Evolutionary conservation across 2,797 vertebrate species (phyloP), one percentile per base, ranked within the genome.

Genomic region (Syndactyla subalaris): DNA sequence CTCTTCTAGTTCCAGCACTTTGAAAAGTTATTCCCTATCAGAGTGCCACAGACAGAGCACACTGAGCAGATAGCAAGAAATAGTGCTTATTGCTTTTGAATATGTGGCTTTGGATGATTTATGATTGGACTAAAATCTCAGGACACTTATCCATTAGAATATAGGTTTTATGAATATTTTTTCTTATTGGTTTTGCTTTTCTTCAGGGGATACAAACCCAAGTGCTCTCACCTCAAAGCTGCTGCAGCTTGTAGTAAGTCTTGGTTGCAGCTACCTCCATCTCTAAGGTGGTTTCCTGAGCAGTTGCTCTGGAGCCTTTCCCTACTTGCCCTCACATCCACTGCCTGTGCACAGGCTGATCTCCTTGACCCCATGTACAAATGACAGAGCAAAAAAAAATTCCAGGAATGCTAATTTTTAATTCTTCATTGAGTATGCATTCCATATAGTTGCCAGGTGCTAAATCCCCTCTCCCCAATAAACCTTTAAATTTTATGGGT

Each of bases 401-500:
- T 2, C 2, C 41, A 61, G 43, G 66, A 84, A 75, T 76, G 79
- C 4, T 9, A 34, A 61, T 66, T 96, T 91, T 94, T 94, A 90
- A 93, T 94, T 91, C 71, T 92, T 79, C 59, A 23, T 61, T 85
- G 66, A 76, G 38, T 88, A 90, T 76, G 48, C 66, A 70, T 81
- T 90, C 65, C 59, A 39, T 78, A 52, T 4, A 94, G 30, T 65
- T 92, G 52, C 85, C 93, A 96, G 91, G 70, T 95, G 91, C 58
- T 84, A 92, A 95, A 82, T 22, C 10, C 66, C 13, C 4, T 70
- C 59, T 88, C 79, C 27, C 46, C 80, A 84, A 19, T 84, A 94
- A 89, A 91, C 24, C 79, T 86, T 89, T 63, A 88, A 63, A 91
- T 94, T 93, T 95, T 95, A 92, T 93, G 82, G 23, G 58, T 88